Evolutionary conservation across 2,888 invertebrate species (phyloP), one percentile per base, ranked within the genome.

Genomic region (Notodonta dromedarius): DNA sequence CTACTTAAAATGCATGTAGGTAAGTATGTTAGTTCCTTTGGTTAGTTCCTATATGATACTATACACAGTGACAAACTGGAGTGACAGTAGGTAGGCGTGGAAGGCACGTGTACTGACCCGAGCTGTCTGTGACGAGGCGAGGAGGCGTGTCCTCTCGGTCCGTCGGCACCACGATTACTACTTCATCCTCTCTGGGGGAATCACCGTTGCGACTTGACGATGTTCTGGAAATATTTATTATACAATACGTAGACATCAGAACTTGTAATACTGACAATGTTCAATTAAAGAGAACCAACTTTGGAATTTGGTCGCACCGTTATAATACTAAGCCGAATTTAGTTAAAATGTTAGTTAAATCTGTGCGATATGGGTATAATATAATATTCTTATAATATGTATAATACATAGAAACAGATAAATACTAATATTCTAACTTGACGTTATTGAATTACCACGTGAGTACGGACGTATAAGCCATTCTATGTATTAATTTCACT

Each of bases 81-180:
- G 12, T 24, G 44, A 44, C 7, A 6, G 32, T 57, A 40, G 42
- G 80, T 90, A 89, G 6, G 4, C 7, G 35, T 35, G 35, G 4
- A 35, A 35, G 35, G 35, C 5, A 35, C 7, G 35, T 35, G 35
- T 35, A 35, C 35, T 35, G 71, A 95, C 95, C 95, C 90, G 95
- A 95, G 89, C 95, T 95, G 87, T 95, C 95, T 56, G 95, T 95
- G 73, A 90, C 93, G 71, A 95, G 94, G 65, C 94, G 94, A 66
- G 94, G 94, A 46, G 94, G 94, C 61, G 94, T 94, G 74, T 94
- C 94, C 70, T 93, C 90, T 13, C 87, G 86, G 77, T 92, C 91
- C 51, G 88, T 85, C 63, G 92, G 92, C 65, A 92, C 92, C 62
- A 91, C 90, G 76, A 91, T 90, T 54, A 94, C 91, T 67, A 93